Conservation (phyloP, 2,113 vertebrate species). For the Chascanopsetta lugubris region DNA sequence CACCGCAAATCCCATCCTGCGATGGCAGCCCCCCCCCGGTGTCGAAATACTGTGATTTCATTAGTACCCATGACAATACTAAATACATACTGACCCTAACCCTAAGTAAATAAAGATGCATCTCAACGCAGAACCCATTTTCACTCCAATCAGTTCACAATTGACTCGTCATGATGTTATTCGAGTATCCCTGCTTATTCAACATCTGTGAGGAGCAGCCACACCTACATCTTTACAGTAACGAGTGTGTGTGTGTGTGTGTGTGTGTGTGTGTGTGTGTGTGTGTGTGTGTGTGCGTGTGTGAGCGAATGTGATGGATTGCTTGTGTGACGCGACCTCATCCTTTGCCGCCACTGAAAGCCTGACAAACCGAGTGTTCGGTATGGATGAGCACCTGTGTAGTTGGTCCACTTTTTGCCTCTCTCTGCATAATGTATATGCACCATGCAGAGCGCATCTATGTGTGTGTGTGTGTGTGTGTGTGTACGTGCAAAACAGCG, state of each 20-base stretch:
- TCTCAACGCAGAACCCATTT: too few species aligned
- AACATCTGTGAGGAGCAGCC: neutral
- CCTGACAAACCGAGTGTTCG: slow-evolving; percentile 28
- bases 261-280: slow-evolving; percentile 7
- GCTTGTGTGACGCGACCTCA: slow-evolving; percentile 16
- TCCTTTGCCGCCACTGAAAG: slow-evolving; percentile 27
- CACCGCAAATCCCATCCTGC: too few species aligned
- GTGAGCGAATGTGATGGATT: slow-evolving; percentile 40
- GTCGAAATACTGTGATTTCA: too few species aligned
- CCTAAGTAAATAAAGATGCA: too few species aligned
- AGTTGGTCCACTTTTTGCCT: slow-evolving; percentile 13
- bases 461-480: slow-evolving; percentile 1
- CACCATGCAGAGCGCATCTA: neutral
- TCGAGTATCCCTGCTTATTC: neutral
- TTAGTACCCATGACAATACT: too few species aligned
- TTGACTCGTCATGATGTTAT: too few species aligned
- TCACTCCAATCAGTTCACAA: too few species aligned
- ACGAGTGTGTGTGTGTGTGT: neutral
- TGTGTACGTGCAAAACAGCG: neutral
- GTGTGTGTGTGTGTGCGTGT: neutral
- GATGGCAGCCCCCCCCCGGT: too few species aligned
- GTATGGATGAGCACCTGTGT: slow-evolving; percentile 37
- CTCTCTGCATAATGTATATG: neutral
- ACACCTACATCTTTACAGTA: neutral
- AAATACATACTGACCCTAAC: too few species aligned